Evolutionary conservation across 2,113 vertebrate genomes (phyloP), one percentile per base, ranked within the genome.

Genomic region (Ancistrus triradiatus): DNA sequence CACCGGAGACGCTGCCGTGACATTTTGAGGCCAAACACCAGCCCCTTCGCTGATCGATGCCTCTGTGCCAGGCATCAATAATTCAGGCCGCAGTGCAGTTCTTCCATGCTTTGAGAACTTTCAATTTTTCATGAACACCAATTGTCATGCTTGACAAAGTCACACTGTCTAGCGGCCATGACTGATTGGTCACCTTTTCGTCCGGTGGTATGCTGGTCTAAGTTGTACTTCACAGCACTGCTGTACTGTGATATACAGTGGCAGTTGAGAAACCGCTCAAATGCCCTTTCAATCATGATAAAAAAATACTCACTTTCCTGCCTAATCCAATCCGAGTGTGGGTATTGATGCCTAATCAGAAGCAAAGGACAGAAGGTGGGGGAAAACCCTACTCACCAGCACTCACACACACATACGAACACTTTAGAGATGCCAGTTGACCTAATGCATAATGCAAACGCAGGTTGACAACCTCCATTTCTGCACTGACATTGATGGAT

Each of bases 21-120:
- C 59, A 73, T 68, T 73, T 59, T 64, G 53, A 68, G 65, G 70
- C 52, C 59, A 64, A 59, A 68, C 57, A 14, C 48, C 43, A 51
- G 40, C 15, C 65, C 18, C 27, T 38, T 47, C 53, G 53, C 65
- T 55, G 59, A 68, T 68, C 46, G 25, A 64, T 52, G 65, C 31
- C 63, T 61, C 31, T 58, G 65, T 68, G 58, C 59, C 25, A 49
- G 37, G 22, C 47, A 68, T 68, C 38, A 73, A 64, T 73, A 63
- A 68, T 59, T 68, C 48, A 68, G 51, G 17, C 21, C 17, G 4
- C 47, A 53, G 53, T 38, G 47, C 18, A 40, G 48, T 46, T 24
- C 24, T 59, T 73, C 48, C 22, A 48, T 58, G 28, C 37, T 57
- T 51, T 13, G 37, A 48, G 47, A 73, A 63, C 51, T 52, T 59